A percentile compares a stretch with the other conserved stretches of the same genome.
Conservation (phyloP, 2,888 invertebrate species). For the Zaprionus bogoriensis region DNA sequence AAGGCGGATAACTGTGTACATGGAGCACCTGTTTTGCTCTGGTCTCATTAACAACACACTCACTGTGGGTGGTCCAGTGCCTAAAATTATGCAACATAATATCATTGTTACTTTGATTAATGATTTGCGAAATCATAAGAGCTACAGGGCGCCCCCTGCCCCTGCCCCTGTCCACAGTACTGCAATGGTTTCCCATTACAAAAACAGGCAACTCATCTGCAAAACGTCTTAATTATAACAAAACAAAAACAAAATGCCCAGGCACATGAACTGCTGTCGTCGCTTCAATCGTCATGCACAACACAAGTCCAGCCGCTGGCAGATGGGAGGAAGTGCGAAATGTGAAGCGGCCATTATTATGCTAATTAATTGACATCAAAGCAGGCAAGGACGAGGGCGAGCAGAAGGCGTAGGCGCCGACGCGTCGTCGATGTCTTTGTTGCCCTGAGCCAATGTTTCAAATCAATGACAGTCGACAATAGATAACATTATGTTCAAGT, state of each 20-base stretch:
- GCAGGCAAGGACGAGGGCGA: constrained; percentile 20
- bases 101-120: constrained; percentile 79
- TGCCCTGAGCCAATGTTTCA: constrained; percentile 50
- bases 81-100: constrained; percentile 73
- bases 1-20: constrained; percentile 47
- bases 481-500: constrained; percentile 42
- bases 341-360: constrained; percentile 77
- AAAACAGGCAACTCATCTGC: constrained; percentile 62
- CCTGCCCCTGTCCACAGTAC: neutral
- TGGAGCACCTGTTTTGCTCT: constrained; percentile 58
- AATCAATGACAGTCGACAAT: constrained; percentile 69
- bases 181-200: constrained; percentile 66
- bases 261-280: constrained; percentile 54
- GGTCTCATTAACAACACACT: constrained; percentile 63
- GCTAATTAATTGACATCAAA: constrained; percentile 79
- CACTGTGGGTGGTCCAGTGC: neutral
- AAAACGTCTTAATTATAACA: constrained; percentile 70
- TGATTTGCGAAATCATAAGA: constrained; percentile 77
- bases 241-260: constrained; percentile 69
- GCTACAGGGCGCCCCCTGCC: constrained; percentile 20
- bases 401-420: constrained; percentile 20
- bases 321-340: constrained; percentile 51
- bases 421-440: constrained; percentile 24
- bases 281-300: constrained; percentile 63
- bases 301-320: neutral